These are phyloP conservation scores for Cryptotermes secundus DNA, from an alignment of 1,140 invertebrate genomes.

Conservation along the genomic window DNA sequence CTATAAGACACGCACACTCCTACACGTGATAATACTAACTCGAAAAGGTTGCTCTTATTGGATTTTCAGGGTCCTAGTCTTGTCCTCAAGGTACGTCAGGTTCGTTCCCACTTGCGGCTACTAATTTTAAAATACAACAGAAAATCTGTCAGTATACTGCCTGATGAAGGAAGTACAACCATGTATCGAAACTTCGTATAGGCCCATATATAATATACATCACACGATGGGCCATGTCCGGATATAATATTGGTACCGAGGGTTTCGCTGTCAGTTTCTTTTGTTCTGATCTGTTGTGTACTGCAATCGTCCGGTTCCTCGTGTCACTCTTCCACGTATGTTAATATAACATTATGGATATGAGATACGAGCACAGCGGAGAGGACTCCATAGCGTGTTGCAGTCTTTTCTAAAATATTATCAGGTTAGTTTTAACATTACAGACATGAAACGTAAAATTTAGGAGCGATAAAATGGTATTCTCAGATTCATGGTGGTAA, in stretches of 20 bases:
- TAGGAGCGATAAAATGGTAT: neutral
- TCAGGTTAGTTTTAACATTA: neutral
- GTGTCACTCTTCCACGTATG: neutral
- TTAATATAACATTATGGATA: neutral
- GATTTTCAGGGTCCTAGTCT: too few species aligned
- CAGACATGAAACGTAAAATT: neutral
- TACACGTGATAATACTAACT: too few species aligned
- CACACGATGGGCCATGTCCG: too few species aligned
- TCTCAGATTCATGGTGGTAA: neutral
- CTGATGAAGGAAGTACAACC: neutral
- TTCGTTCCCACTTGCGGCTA: too few species aligned
- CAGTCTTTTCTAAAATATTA: constrained; percentile 7
- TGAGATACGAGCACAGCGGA: neutral
- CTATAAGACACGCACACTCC: too few species aligned
- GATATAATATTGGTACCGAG: too few species aligned
- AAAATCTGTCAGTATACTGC: too few species aligned
- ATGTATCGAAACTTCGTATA: neutral
- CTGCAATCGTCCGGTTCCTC: neutral
- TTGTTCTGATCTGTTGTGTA: neutral
- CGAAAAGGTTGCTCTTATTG: too few species aligned
- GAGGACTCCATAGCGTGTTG: neutral
- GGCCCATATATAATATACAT: too few species aligned
- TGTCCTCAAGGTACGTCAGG: too few species aligned
- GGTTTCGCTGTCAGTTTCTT: neutral
- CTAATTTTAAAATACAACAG: too few species aligned